Base-by-base conservation (phyloP, 2,888 invertebrate species). In the Erebia ligea region DNA sequence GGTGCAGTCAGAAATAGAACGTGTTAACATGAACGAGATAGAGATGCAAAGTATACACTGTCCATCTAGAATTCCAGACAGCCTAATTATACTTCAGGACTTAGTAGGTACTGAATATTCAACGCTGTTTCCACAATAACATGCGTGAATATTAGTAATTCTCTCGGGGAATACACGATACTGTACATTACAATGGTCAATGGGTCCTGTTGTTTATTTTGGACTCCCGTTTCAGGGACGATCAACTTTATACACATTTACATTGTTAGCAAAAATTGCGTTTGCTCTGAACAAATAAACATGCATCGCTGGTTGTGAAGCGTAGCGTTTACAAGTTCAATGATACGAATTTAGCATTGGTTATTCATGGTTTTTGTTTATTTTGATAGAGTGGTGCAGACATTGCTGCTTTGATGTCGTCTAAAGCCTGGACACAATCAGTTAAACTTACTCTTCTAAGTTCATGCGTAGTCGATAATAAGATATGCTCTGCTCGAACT, bases 261-360 rank as follows among this genome's bases (percentile, higher is more conserved):
- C 82, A 87, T 84, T 89, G 89, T 86, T 80, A 79, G 78, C 84
- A 82, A 83, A 88, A 89, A 89, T 89, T 86, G 82, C 80, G 82
- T 90, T 87, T 86, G 86, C 85, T 79, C 68, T 67, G 54, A 57
- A 57, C 56, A 59, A 73, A 70, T 69, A 74, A 75, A 76, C 67
- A 72, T 68, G 67, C 54, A 50, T 40, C 34, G 40, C 6, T 50
- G 42, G 68, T 68, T 65, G 72, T 59, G 52, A 61, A 68, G 71
- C 75, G 73, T 75, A 71, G 69, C 67, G 75, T 75, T 69, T 69
- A 64, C 45, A 63, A 66, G 67, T 67, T 68, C 19, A 19, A 65
- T 56, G 42, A 21, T 65, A 19, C 56, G 40, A 40, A 59, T 59
- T 59, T 42, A 42, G 40, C 40, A 17, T 17, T 40, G 56, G 6